phyloP scores from a whole-genome alignment of 2,888 invertebrate genomes.

The Dynastes tityus region DNA sequence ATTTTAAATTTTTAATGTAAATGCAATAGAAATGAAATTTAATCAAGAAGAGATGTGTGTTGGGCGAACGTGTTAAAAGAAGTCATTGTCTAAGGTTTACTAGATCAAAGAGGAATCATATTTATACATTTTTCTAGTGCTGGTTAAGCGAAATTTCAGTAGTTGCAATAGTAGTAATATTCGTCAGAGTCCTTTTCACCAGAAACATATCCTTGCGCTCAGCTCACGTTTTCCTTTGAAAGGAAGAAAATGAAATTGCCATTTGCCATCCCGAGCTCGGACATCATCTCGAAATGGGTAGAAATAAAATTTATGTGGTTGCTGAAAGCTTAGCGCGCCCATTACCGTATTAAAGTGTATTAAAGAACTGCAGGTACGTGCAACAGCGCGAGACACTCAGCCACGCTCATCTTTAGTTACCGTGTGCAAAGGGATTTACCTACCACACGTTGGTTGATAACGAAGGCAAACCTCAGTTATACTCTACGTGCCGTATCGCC shows the following conservation, averaged over 20 bases:
- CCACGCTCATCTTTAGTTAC: neutral
- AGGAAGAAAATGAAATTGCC: constrained; percentile 7
- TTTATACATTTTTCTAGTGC: too few relatives aligned
- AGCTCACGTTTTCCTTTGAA: neutral
- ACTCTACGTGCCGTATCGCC: constrained; percentile 21
- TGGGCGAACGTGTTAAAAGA: too few relatives aligned
- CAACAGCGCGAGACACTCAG: neutral
- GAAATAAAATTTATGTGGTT: constrained; percentile 2
- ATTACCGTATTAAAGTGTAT: constrained; percentile 21
- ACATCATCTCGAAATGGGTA: constrained; percentile 10
- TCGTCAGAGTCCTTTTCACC: too few relatives aligned
- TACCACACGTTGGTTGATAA: constrained; percentile 1
- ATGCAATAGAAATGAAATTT: too few relatives aligned
- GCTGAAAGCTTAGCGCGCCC: neutral
- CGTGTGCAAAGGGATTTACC: neutral
- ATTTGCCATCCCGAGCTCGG: constrained; percentile 1
- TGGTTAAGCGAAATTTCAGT: too few relatives aligned
- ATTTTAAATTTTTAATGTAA: too few relatives aligned
- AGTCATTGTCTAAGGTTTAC: too few relatives aligned
- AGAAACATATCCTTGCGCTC: too few relatives aligned
- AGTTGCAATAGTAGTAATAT: too few relatives aligned
- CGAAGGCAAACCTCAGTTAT: constrained; percentile 13
- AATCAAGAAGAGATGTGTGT: too few relatives aligned
- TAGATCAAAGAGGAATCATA: too few relatives aligned
- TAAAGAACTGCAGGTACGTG: constrained; percentile 23